Evolutionary conservation across 2,113 vertebrate genomes (phyloP).

Genomic region (Mustelus asterias): DNA sequence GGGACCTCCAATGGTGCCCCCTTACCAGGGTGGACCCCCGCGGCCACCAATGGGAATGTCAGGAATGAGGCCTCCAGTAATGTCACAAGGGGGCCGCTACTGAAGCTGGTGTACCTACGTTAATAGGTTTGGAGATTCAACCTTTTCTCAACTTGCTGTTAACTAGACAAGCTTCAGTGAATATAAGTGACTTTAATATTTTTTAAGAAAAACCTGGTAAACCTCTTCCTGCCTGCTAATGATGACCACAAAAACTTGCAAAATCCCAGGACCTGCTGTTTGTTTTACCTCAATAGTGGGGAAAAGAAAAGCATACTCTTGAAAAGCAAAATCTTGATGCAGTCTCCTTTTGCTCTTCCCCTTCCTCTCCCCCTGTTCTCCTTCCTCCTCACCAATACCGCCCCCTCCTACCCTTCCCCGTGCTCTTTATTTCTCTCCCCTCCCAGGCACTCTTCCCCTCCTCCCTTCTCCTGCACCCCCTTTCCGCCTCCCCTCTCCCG

Average conservation of each 20-base stretch:
- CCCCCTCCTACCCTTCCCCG: conserved; percentile 42
- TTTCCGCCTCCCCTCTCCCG: too few relatives aligned
- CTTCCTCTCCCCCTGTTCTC: not conserved
- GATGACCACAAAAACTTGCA: conserved; percentile 49
- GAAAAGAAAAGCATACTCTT: conserved; percentile 42
- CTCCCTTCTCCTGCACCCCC: too few relatives aligned
- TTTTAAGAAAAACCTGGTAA: conserved; percentile 62
- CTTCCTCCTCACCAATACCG: too few relatives aligned
- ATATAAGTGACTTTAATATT: conserved; percentile 74
- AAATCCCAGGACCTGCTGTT: conserved; percentile 70
- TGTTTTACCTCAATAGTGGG: conserved; percentile 63
- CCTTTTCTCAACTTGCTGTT: conserved; percentile 88
- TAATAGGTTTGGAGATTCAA: conserved; percentile 98
- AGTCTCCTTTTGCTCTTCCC: not conserved
- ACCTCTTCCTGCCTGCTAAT: conserved; percentile 65
- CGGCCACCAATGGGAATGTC: conserved; percentile 70
- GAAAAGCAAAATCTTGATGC: conserved; percentile 9
- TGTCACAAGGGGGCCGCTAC: conserved; percentile 98
- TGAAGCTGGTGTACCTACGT: conserved; percentile 75
- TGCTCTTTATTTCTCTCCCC: too few relatives aligned
- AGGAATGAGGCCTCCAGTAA: conserved; percentile 95
- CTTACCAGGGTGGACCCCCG: conserved; percentile 89
- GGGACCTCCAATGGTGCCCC: conserved; percentile 91
- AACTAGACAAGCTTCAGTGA: conserved; percentile 78
- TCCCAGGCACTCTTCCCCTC: too few relatives aligned